Conservation (phyloP, 1,140 invertebrate genomes). For the Babylonia areolata region DNA sequence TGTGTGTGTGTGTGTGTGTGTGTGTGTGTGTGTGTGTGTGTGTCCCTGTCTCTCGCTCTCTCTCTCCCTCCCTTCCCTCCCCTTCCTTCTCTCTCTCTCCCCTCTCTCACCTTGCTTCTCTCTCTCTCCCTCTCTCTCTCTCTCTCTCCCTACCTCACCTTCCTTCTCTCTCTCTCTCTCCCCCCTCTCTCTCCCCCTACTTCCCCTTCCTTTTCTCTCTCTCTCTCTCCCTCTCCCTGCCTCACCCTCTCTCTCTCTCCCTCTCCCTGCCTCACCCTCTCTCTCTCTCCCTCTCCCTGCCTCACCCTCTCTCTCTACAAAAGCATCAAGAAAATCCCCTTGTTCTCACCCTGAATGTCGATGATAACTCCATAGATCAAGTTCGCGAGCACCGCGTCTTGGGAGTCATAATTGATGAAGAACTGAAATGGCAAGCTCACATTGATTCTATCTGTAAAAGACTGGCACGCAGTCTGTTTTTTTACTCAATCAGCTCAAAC, state of each 20-base stretch:
- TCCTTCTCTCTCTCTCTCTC: constrained; percentile 18
- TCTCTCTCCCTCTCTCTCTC: background rate
- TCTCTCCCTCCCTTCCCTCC: background rate
- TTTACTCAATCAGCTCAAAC: too few species aligned
- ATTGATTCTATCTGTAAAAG: too few species aligned
- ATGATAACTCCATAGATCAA: too few species aligned
- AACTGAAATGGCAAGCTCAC: too few species aligned
- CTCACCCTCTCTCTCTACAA: constrained; percentile 17
- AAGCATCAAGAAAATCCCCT: too few species aligned
- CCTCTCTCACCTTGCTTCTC: background rate
- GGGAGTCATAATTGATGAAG: too few species aligned
- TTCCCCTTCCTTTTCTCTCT: background rate
- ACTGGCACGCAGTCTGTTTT: too few species aligned
- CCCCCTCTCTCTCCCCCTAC: background rate
- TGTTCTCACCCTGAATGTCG: too few species aligned
- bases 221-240: background rate
- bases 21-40: background rate
- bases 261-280: background rate
- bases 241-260: background rate
- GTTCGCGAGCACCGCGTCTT: too few species aligned
- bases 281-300: background rate
- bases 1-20: background rate
- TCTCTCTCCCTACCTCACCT: background rate
- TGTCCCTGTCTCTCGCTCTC: background rate
- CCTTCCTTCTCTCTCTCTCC: background rate